Conservation (phyloP, 2,888 invertebrate species). For the Lamellibrachia columna region DNA sequence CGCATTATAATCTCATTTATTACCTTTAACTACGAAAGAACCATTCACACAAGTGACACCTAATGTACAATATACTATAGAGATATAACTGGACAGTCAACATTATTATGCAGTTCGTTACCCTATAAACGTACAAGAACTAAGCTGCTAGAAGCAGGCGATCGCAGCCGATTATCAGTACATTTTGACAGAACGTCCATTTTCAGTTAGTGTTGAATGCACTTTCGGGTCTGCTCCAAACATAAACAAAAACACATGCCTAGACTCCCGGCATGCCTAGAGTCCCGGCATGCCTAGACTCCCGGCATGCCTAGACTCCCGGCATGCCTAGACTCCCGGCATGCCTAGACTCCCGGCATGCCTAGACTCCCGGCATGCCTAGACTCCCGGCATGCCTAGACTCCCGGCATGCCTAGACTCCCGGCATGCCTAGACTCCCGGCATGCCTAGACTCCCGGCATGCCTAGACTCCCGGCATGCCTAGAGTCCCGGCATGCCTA, state of each 20-base stretch:
- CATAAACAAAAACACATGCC: conserved; percentile 24
- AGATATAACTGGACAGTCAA: not conserved
- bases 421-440: conserved; percentile 35
- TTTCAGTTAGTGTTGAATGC: conserved; percentile 8
- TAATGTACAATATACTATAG: not conserved
- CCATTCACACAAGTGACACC: not conserved
- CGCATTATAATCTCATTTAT: not conserved
- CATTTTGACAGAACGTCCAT: not conserved
- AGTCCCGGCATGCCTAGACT: conserved; percentile 36
- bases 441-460: too few species aligned
- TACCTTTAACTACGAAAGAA: not conserved
- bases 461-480: conserved; percentile 68
- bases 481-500: too few species aligned
- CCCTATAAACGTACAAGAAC: not conserved
- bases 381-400: conserved; percentile 37
- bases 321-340: conserved; percentile 51
- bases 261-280: conserved; percentile 72
- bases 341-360: too few species aligned
- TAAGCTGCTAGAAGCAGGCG: not conserved
- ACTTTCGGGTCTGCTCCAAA: not conserved
- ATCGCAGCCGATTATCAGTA: not conserved
- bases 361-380: conserved; percentile 71
- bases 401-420: conserved; percentile 74
- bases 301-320: conserved; percentile 76
- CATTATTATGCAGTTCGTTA: not conserved